Evolutionary conservation across 2,113 vertebrate species (phyloP).

Genomic region (Melanotaenia duboulayi): DNA sequence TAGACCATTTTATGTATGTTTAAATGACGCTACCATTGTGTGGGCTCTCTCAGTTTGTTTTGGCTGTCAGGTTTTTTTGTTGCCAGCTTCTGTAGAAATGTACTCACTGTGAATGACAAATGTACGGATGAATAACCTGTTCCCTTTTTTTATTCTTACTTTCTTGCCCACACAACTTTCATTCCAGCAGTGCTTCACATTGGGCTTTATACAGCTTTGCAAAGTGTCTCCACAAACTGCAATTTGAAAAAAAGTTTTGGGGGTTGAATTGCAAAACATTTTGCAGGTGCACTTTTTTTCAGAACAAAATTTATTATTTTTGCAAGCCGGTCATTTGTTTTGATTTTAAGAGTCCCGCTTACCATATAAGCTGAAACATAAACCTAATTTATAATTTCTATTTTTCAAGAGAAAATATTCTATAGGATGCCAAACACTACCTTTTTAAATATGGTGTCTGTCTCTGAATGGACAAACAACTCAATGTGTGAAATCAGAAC

Average conservation of each 20-base stretch:
- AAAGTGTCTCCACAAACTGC: conserved; percentile 25
- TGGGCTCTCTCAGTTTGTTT: conserved; percentile 65
- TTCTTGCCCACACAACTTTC: conserved; percentile 59
- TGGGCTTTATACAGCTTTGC: conserved; percentile 32
- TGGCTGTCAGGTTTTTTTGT: conserved; percentile 63
- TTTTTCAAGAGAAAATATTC: background rate
- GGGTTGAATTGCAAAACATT: conserved; percentile 13
- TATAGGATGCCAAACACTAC: background rate
- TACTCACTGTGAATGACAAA: conserved; percentile 58
- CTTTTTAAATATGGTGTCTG: no score
- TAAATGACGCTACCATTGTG: conserved; percentile 45
- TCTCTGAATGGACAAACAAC: no score
- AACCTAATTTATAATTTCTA: background rate
- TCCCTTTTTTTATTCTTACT: conserved; percentile 58
- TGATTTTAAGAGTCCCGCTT: background rate
- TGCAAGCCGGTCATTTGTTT: conserved; percentile 19
- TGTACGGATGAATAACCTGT: conserved; percentile 52
- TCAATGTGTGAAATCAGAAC: no score
- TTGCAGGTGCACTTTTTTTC: conserved; percentile 1
- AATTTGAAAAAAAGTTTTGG: conserved; percentile 47
- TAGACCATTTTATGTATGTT: conserved; percentile 41
- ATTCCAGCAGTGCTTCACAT: conserved; percentile 23
- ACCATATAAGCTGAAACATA: background rate
- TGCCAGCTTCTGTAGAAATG: conserved; percentile 57
- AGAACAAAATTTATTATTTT: background rate